Base-by-base conservation (phyloP, 30 jellyfish, hydroid and myxozoan species). In the Chrysaora quinquecirrha region DNA sequence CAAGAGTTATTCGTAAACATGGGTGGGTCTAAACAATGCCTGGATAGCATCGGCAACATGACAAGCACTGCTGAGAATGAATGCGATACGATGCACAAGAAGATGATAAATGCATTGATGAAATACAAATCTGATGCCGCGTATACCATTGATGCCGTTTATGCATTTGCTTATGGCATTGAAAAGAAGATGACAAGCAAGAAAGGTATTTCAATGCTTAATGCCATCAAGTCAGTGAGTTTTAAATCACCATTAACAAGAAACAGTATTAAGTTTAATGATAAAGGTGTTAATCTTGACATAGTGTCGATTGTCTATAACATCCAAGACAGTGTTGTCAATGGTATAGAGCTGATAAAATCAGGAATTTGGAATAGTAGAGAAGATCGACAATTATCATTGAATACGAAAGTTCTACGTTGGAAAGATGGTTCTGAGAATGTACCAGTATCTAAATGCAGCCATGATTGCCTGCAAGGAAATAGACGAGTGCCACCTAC, bases 61-160 rank as follows among this genome's bases (percentile, higher is more conserved):
- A 52, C 83, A 19, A 34, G 30, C 33, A 69, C 24, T 12, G 71
- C 32, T 10, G 50, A 58, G n/a, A 4, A 71, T 2, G 30, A 48
- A 65, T 90, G 97, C 72, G 71, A 83, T 0, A 75, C 62, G 14
- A 25, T 49, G 6, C 79, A 50, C 22, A 71, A 35, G 35, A 66
- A 56, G 25, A 52, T 90, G 27, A 60, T 48, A 25, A 24, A 34
- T 30, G 73, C 67, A 4, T 56, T 90, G 23, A 33, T 31, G 34
- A 78, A 48, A 27, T 62, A 49, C 50, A 49, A 74, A 34, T 3
- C 60, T 11, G 82, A 75, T 11, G 88, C 90, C 18, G 79, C 94
- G 24, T 58, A 76, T 77, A 49, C 95, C 35, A 56, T 90, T 1
- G 95, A 90, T 78, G 91, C 97, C 6, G 97, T 90, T 52, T 90